A percentile compares a stretch with the other conserved stretches of the same genome.
phyloP scores from a whole-genome alignment of 2,113 vertebrate species.

The Grammomys surdaster region DNA sequence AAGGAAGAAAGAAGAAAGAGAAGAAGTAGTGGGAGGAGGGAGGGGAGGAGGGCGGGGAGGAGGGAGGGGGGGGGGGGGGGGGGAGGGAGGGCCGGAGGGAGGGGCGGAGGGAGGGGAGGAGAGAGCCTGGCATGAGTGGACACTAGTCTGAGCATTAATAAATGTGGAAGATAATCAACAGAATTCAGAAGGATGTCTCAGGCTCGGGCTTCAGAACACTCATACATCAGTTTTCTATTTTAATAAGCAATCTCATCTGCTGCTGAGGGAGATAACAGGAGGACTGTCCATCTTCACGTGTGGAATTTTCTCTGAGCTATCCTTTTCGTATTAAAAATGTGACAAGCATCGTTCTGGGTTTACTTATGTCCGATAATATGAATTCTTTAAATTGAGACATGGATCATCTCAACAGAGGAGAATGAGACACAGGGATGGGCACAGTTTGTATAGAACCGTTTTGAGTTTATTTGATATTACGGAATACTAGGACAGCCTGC shows the following conservation, averaged over 20 bases:
- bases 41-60: fast-evolving
- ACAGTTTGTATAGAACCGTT: background rate
- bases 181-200: background rate
- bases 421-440: background rate
- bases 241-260: slow-evolving; percentile 14
- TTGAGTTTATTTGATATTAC: background rate
- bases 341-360: background rate
- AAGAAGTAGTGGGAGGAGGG: too few relatives aligned
- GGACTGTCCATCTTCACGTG: slow-evolving; percentile 11
- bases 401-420: background rate
- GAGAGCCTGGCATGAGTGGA: background rate
- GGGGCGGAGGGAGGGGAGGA: background rate
- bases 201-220: slow-evolving; percentile 44
- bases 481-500: background rate
- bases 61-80: background rate
- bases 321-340: slow-evolving; percentile 54
- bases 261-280: slow-evolving; percentile 34
- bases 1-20: background rate
- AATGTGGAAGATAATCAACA: slow-evolving; percentile 2
- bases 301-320: slow-evolving; percentile 33
- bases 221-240: background rate
- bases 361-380: slow-evolving; percentile 50
- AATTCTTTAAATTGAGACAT: slow-evolving; percentile 43
- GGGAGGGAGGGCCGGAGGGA: fast-evolving
- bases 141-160: background rate